Percentiles rank a stretch among this genome's conserved stretches.
These are phyloP conservation scores for Andrena haemorrhoa DNA, from an alignment of 2,888 invertebrate species.

Conservation along the genomic window DNA sequence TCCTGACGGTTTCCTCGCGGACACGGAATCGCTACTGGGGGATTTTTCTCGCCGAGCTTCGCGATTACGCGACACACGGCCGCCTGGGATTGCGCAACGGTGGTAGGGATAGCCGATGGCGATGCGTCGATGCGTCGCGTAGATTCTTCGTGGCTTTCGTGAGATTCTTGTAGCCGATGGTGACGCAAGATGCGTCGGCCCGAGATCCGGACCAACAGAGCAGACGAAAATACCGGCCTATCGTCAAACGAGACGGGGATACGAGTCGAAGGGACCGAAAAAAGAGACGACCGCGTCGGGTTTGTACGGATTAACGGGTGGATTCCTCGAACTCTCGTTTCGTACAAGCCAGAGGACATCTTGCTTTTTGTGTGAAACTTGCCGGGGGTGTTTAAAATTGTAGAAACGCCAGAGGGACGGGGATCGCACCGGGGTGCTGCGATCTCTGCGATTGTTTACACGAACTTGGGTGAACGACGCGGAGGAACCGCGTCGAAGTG, in stretches of 20 bases:
- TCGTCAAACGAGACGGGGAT: conserved; percentile 58
- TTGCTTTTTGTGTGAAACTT: conserved; percentile 6
- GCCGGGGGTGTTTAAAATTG: conserved; percentile 17
- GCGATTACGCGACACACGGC: neutral
- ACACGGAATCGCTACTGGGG: neutral
- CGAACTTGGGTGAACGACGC: conserved; percentile 32
- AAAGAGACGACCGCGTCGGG: conserved; percentile 63
- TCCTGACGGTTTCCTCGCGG: neutral
- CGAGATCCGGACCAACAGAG: conserved; percentile 50
- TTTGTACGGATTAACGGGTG: conserved; percentile 76
- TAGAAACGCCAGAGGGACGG: neutral
- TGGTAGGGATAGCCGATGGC: too few relatives aligned
- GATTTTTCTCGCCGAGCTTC: neutral
- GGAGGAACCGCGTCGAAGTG: conserved; percentile 6
- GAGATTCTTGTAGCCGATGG: conserved; percentile 74
- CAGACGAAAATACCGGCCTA: conserved; percentile 78
- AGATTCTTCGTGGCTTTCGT: conserved; percentile 21
- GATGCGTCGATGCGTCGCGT: neutral
- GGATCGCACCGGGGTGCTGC: neutral
- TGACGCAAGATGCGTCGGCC: conserved; percentile 74
- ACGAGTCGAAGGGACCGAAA: conserved; percentile 65
- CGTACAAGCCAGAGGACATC: neutral
- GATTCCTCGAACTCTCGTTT: conserved; percentile 40
- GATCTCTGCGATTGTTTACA: conserved; percentile 45
- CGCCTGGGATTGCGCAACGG: conserved; percentile 12